Conservation (phyloP, 1,140 invertebrate species). For the Hylaeus anthracinus region DNA sequence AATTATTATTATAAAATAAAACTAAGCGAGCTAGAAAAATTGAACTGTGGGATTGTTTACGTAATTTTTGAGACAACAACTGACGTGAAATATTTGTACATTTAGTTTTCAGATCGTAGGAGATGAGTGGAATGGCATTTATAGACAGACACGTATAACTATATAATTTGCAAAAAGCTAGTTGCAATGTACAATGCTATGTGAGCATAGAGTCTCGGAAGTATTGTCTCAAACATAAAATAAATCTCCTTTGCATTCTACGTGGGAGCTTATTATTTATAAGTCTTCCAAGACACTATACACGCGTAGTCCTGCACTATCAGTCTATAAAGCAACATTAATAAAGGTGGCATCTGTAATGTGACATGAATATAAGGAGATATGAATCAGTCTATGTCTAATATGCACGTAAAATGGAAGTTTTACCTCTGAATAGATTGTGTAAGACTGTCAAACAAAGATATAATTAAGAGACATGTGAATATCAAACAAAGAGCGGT, state of each 20-base stretch:
- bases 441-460: slow-evolving; percentile 77
- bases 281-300: not conserved
- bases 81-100: slow-evolving; percentile 9
- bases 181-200: slow-evolving; percentile 17
- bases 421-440: slow-evolving; percentile 78
- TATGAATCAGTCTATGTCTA: slow-evolving; percentile 59
- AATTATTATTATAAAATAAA: not conserved
- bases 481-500: slow-evolving; percentile 43
- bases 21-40: slow-evolving; percentile 4
- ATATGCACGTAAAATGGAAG: slow-evolving; percentile 68
- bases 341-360: slow-evolving; percentile 17
- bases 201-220: not conserved
- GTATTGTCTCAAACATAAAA: not conserved
- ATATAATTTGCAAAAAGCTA: slow-evolving; percentile 5
- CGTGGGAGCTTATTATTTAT: too few species aligned
- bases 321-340: slow-evolving; percentile 42
- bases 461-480: slow-evolving; percentile 60
- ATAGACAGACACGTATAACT: slow-evolving; percentile 1
- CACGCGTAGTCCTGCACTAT: slow-evolving; percentile 5
- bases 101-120: not conserved
- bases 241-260: not conserved
- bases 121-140: not conserved
- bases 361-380: slow-evolving; percentile 35
- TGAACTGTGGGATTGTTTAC: not conserved
- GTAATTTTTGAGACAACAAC: not conserved